Base-by-base conservation (phyloP, 2,113 vertebrate genomes). In the Planiliza haematocheilus region DNA sequence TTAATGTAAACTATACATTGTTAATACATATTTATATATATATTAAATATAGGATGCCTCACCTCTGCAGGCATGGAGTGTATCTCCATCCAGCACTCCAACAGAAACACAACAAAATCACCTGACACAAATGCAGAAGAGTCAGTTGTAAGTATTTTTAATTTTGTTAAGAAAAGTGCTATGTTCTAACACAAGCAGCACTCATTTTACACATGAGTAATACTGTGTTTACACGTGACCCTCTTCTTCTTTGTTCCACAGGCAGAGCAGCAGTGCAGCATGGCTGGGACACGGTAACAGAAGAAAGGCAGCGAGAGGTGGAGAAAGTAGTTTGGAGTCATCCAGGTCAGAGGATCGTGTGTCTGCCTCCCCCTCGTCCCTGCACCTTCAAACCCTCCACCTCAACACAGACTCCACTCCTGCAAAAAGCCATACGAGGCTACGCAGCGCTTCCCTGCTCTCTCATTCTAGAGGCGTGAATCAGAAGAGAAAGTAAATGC, bases 351-450 rank as follows among this genome's bases (percentile, higher is more conserved):
- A 51, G 83, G 89, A 86, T 67, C 52, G 1, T 8, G 20, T 83
- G 36, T 63, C 74, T 10, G 8, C 56, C 69, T 70, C 86, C 46
- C 39, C 70, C 36, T 60, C 73, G 0, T 78, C 85, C 21, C n/a
- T 45, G 41, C 73, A 90, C 57, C 48, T 87, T 41, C 89, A 92
- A 68, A 88, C 85, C 10, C 76, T 92, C 36, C 51, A 73, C 12
- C 70, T 91, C 10, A 8, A 74, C 34, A 58, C 63, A 6, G 48
- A n/a, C 16, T 76, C 68, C 11, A 42, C 82, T 14, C 51, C 79
- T 21, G 52, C 61, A 30, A 74, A 77, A 70, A 73, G 51, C 18
- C 65, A 65, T 1, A 34, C 11, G 57, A 86, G 78, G n/a, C 13
- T 59, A 42, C 70, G 38, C 17, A 82, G 18, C 9, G 53, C 46